phyloP scores from a whole-genome alignment of 2,113 vertebrate species.

The Microcebus tavaratra region DNA sequence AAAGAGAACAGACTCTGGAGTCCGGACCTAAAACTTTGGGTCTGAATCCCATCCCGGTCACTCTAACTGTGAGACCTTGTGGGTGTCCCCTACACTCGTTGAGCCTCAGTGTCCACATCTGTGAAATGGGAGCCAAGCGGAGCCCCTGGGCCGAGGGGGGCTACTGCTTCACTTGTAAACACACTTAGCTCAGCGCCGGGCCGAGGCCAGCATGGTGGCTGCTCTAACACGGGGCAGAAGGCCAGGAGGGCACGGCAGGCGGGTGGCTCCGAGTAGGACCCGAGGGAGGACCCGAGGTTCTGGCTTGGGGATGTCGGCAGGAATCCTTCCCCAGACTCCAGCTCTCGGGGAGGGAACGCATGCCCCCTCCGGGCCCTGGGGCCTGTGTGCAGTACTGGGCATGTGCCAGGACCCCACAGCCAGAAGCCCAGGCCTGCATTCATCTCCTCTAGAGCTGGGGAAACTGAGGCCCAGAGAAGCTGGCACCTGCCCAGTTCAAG shows the following conservation, averaged over 20 bases:
- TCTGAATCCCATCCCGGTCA: accelerated
- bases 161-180: accelerated
- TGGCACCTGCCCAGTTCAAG: background rate
- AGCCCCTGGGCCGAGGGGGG: too few species aligned
- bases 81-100: background rate
- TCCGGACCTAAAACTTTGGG: too few species aligned
- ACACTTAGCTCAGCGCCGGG: accelerated
- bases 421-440: background rate
- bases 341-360: accelerated
- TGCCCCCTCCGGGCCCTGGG: background rate
- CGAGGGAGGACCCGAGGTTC: accelerated
- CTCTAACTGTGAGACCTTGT: accelerated
- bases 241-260: background rate
- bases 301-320: background rate
- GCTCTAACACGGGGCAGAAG: accelerated
- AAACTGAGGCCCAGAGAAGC: background rate
- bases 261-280: background rate
- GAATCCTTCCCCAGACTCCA: too few species aligned
- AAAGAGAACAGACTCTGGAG: background rate
- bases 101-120: background rate
- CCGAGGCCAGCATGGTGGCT: accelerated
- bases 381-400: background rate
- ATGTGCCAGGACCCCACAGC: background rate
- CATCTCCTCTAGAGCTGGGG: background rate
- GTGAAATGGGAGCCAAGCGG: background rate